These are phyloP conservation scores for Upupa epops DNA, from an alignment of 2,113 vertebrate species.

Conservation along the genomic window DNA sequence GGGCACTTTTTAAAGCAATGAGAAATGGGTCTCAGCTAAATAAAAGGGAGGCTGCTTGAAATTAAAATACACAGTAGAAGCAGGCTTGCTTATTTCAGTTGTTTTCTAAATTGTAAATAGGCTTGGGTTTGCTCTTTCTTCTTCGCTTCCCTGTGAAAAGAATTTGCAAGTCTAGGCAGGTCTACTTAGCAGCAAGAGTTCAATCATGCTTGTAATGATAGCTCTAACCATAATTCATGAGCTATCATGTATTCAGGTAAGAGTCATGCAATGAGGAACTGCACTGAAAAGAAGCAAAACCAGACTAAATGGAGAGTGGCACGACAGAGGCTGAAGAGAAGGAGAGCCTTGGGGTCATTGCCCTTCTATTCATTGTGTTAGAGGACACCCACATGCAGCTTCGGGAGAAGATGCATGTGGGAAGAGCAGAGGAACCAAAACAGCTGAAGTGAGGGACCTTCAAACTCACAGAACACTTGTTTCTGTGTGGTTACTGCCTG, in stretches of 20 bases:
- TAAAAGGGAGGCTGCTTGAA: background rate
- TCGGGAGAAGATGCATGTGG: background rate
- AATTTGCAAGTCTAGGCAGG: constrained; percentile 19
- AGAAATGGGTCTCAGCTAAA: background rate
- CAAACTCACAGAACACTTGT: background rate
- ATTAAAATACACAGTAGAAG: background rate
- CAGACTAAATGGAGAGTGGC: background rate
- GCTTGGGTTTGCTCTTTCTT: rapidly evolving
- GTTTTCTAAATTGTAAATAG: background rate
- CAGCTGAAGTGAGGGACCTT: background rate
- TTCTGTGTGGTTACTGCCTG: background rate
- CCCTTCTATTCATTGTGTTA: background rate
- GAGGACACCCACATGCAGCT: background rate
- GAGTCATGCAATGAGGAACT: background rate
- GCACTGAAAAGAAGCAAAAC: background rate
- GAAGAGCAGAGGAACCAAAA: background rate
- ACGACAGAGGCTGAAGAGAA: background rate
- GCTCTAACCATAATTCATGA: constrained; percentile 29
- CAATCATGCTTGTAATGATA: constrained; percentile 43
- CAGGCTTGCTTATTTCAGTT: background rate
- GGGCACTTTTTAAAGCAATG: background rate
- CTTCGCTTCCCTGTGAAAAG: background rate
- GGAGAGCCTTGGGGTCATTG: background rate
- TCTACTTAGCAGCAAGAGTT: background rate
- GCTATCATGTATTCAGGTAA: background rate